Evolutionary conservation across 1,140 invertebrate species (phyloP).

Genomic region (Meloidogyne floridensis): DNA sequence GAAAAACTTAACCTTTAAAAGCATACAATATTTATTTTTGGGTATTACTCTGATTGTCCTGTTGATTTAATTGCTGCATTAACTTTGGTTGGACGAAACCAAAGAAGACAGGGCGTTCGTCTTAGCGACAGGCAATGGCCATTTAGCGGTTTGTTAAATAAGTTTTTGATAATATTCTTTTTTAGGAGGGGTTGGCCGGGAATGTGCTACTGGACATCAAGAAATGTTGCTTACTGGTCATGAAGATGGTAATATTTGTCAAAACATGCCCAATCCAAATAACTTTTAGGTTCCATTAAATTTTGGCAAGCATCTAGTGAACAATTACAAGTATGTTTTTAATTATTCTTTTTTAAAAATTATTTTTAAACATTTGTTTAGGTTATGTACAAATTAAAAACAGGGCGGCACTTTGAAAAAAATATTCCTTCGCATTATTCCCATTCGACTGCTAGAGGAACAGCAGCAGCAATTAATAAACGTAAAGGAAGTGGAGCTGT

Average conservation of each 20-base stretch:
- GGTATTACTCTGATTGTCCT: slow-evolving; percentile 86
- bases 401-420: slow-evolving; percentile 88
- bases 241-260: slow-evolving; percentile 48
- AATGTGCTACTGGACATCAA: slow-evolving; percentile 65
- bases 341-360: neutral
- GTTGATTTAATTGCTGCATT: slow-evolving; percentile 91
- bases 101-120: slow-evolving; percentile 75
- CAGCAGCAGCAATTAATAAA: slow-evolving; percentile 24
- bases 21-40: neutral
- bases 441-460: slow-evolving; percentile 2
- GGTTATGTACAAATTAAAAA: slow-evolving; percentile 90
- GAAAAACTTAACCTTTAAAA: neutral
- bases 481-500: neutral
- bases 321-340: slow-evolving; percentile 75
- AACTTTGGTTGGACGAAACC: slow-evolving; percentile 81
- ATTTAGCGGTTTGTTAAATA: slow-evolving; percentile 23
- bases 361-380: neutral
- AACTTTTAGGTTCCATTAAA: slow-evolving; percentile 50
- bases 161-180: slow-evolving; percentile 13
- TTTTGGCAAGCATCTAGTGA: slow-evolving; percentile 66
- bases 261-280: no score
- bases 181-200: slow-evolving; percentile 57
- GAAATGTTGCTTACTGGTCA: slow-evolving; percentile 64
- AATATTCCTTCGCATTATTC: slow-evolving; percentile 61
- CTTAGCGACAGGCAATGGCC: slow-evolving; percentile 78